These are phyloP conservation scores for Charina bottae DNA, from an alignment of 2,113 vertebrate genomes.

Conservation along the genomic window DNA sequence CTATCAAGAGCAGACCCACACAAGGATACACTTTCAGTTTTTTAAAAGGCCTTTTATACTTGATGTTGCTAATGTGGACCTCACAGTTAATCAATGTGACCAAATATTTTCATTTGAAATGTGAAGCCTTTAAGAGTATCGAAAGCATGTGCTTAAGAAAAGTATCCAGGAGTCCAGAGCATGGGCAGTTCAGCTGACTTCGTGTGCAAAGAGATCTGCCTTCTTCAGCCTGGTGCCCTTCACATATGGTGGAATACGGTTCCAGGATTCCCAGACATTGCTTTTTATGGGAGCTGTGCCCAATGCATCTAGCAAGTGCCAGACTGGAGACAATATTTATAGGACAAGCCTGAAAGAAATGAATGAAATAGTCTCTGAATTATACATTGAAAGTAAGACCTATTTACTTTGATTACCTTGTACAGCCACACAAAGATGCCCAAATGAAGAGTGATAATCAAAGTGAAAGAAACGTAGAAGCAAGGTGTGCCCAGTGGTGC, in stretches of 20 bases:
- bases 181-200: neutral
- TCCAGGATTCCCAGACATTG: neutral
- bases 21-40: slow-evolving; percentile 51
- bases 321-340: neutral
- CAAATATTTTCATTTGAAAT: slow-evolving; percentile 47
- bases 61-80: slow-evolving; percentile 43
- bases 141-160: slow-evolving; percentile 3
- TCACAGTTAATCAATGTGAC: slow-evolving; percentile 37
- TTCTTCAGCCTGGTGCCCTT: neutral
- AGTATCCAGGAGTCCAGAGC: neutral
- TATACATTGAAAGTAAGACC: neutral
- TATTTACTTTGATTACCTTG: neutral
- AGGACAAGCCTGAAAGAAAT: neutral
- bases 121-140: slow-evolving; percentile 2
- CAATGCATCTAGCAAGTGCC: neutral
- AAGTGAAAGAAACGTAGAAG: neutral
- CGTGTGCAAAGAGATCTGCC: neutral
- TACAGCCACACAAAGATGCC: neutral
- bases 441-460: neutral
- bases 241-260: neutral
- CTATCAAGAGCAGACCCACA: slow-evolving; percentile 56
- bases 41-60: slow-evolving; percentile 48
- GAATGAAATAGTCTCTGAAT: neutral
- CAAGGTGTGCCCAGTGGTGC: neutral
- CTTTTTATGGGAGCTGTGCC: neutral